Conservation (phyloP, 2,888 invertebrate genomes). For the Drosophila melanosoma region DNA sequence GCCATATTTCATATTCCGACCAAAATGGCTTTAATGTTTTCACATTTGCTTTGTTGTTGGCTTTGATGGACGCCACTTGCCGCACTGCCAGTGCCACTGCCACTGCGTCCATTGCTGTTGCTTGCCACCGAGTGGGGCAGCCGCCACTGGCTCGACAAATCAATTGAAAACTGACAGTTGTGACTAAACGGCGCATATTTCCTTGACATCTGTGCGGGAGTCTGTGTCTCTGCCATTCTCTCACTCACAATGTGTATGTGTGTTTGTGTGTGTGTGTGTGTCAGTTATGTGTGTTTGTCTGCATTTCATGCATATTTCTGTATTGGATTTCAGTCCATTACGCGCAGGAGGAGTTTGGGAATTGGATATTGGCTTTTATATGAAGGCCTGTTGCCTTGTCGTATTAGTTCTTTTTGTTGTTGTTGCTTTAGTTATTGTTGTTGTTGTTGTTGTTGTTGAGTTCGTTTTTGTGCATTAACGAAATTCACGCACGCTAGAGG, state of each 20-base stretch:
- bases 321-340: slow-evolving; percentile 81
- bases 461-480: slow-evolving; percentile 66
- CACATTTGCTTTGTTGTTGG: slow-evolving; percentile 81
- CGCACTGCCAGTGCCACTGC: neutral
- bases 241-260: neutral
- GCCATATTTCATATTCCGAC: slow-evolving; percentile 64
- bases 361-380: slow-evolving; percentile 80
- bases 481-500: slow-evolving; percentile 76
- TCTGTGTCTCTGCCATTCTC: slow-evolving; percentile 43
- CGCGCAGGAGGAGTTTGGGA: slow-evolving; percentile 70
- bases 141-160: slow-evolving; percentile 69
- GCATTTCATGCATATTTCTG: slow-evolving; percentile 79
- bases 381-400: slow-evolving; percentile 68
- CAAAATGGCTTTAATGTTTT: slow-evolving; percentile 79
- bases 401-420: slow-evolving; percentile 34
- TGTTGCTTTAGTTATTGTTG: slow-evolving; percentile 23
- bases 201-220: slow-evolving; percentile 75
- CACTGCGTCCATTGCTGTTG: neutral
- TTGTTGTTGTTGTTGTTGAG: slow-evolving; percentile 32
- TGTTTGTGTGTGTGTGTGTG: slow-evolving; percentile 6
- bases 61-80: slow-evolving; percentile 67
- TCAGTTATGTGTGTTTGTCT: slow-evolving; percentile 34
- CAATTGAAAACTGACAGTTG: slow-evolving; percentile 80
- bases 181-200: slow-evolving; percentile 80
- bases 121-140: neutral